A percentile compares a stretch with the other conserved stretches of the same genome.
Evolutionary conservation across 2,888 invertebrate species (phyloP).

Genomic region (Eupithecia subfuscata): DNA sequence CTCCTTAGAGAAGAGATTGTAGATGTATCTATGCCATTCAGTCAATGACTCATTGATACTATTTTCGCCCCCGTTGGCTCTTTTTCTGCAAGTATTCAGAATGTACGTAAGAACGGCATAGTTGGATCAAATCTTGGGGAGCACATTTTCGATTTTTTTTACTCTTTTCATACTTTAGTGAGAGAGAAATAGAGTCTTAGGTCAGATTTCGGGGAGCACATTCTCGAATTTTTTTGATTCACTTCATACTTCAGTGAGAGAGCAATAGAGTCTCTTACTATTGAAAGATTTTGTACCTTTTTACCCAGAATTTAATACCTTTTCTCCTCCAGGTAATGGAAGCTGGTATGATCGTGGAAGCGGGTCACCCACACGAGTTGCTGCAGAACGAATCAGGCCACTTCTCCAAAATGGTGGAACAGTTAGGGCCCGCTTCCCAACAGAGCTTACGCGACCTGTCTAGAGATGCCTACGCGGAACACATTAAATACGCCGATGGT

Average conservation of each 20-base stretch:
- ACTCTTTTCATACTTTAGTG: too few species aligned
- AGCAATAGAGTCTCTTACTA: not conserved
- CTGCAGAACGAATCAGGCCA: slow-evolving; percentile 82
- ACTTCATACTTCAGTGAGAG: not conserved
- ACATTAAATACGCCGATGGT: slow-evolving; percentile 75
- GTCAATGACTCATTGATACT: not conserved
- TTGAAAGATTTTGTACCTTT: too few species aligned
- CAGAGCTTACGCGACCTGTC: slow-evolving; percentile 75
- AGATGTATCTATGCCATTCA: not conserved
- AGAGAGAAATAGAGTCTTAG: not conserved
- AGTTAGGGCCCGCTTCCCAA: slow-evolving; percentile 83
- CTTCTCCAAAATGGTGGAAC: slow-evolving; percentile 85
- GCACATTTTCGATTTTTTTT: too few species aligned
- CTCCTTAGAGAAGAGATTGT: not conserved
- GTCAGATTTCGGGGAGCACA: too few species aligned
- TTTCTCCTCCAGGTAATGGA: slow-evolving; percentile 77
- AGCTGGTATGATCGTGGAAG: slow-evolving; percentile 87
- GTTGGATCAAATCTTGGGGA: too few species aligned
- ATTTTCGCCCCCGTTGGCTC: not conserved
- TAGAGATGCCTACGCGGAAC: slow-evolving; percentile 64
- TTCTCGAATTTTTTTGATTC: too few species aligned
- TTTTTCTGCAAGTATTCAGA: not conserved
- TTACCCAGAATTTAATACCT: not conserved
- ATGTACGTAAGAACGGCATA: too few species aligned
- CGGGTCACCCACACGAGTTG: slow-evolving; percentile 88